Conservation (phyloP, 1,140 invertebrate genomes). For the Trissolcus basalis region DNA sequence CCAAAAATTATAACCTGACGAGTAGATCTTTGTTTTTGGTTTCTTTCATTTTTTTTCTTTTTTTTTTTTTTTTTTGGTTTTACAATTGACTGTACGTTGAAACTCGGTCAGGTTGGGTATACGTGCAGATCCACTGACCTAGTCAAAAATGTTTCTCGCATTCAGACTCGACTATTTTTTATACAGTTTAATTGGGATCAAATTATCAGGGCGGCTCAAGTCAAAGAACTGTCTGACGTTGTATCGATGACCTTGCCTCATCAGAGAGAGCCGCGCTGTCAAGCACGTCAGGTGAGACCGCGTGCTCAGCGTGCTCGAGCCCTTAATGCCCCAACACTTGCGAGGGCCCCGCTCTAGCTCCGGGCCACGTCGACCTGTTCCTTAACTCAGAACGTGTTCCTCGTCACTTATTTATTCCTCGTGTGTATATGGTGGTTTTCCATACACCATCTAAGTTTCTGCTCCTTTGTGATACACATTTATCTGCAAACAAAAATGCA, state of each 20-base stretch:
- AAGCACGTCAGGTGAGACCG: conserved; percentile 51
- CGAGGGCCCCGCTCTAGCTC: conserved; percentile 27
- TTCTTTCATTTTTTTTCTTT: too few relatives aligned
- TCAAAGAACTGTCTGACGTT: conserved; percentile 42
- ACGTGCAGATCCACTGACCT: background rate
- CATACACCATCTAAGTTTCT: conserved; percentile 9
- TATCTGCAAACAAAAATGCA: background rate
- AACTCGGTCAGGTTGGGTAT: background rate
- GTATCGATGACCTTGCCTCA: conserved; percentile 51
- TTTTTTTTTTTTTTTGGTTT: too few relatives aligned
- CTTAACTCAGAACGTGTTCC: conserved; percentile 36
- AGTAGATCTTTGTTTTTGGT: too few relatives aligned
- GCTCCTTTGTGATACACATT: background rate
- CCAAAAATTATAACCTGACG: too few relatives aligned
- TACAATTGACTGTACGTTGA: too few relatives aligned
- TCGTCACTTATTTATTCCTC: conserved; percentile 41
- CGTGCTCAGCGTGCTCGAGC: conserved; percentile 31
- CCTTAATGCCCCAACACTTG: conserved; percentile 42
- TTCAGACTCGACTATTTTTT: background rate
- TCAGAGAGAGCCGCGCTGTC: conserved; percentile 45
- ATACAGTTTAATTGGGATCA: conserved; percentile 27
- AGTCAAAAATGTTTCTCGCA: background rate
- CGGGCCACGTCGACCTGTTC: conserved; percentile 42
- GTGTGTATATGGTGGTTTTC: conserved; percentile 16
- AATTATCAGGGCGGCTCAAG: conserved; percentile 52